Conservation (phyloP, 64 coral and sea anemone genomes). For the Porites australiensis region DNA sequence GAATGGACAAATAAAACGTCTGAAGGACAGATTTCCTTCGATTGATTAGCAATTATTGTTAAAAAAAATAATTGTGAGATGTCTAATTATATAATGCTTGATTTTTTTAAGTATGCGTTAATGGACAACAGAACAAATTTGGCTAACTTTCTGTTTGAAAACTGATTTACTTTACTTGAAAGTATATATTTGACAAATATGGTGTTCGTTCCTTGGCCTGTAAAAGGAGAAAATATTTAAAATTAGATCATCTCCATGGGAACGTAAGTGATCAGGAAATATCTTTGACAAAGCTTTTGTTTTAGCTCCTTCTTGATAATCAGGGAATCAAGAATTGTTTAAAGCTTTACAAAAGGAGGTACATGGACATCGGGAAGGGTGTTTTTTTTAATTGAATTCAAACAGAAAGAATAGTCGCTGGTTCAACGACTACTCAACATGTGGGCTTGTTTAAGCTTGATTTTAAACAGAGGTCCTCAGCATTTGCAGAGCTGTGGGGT, state of each 20-base stretch:
- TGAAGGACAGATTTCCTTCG: too few relatives aligned
- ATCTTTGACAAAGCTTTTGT: background rate
- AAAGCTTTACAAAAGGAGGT: background rate
- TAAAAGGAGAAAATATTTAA: background rate
- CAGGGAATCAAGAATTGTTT: background rate
- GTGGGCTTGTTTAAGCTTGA: constrained; percentile 38
- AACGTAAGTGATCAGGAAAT: background rate
- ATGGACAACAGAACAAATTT: too few relatives aligned
- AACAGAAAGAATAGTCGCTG: background rate
- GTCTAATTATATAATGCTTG: too few relatives aligned
- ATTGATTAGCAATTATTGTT: too few relatives aligned
- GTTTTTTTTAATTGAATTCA: background rate
- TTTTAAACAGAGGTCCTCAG: background rate
- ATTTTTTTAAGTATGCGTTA: too few relatives aligned
- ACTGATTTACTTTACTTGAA: too few relatives aligned
- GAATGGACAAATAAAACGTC: too few relatives aligned
- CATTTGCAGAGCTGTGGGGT: background rate
- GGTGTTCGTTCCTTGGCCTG: background rate
- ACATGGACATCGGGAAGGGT: background rate
- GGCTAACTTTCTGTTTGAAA: too few relatives aligned
- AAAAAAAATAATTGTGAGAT: too few relatives aligned
- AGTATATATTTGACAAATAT: background rate
- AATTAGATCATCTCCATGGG: constrained; percentile 1
- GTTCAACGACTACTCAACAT: background rate
- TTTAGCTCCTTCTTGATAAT: background rate